These are phyloP conservation scores for Urocitellus parryii DNA, from an alignment of 2,113 vertebrate species.

Conservation along the genomic window DNA sequence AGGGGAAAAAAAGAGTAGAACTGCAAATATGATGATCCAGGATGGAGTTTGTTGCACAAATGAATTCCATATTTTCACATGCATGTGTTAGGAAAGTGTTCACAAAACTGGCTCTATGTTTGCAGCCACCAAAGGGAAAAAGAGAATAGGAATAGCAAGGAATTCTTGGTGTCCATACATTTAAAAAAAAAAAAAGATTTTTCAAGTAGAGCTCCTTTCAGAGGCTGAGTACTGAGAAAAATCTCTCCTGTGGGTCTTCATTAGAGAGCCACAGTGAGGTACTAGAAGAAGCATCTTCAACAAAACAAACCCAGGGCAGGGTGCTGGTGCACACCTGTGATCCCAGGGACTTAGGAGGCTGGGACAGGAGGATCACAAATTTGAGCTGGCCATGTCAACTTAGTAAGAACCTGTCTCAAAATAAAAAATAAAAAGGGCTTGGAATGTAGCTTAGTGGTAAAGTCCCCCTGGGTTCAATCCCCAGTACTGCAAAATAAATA, in stretches of 20 bases:
- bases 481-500: too few relatives aligned
- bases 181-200: background rate
- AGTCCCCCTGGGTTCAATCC: too few relatives aligned
- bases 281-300: background rate
- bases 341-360: too few relatives aligned
- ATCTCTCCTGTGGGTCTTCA: slow-evolving; percentile 56
- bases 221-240: background rate
- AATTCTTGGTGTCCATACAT: background rate
- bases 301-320: slow-evolving; percentile 44
- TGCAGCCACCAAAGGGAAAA: background rate
- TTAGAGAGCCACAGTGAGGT: slow-evolving; percentile 47
- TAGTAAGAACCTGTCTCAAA: too few relatives aligned
- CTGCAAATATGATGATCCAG: background rate
- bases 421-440: too few relatives aligned
- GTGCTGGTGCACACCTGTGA: too few relatives aligned
- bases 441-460: too few relatives aligned
- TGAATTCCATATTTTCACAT: background rate
- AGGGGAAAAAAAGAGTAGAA: background rate
- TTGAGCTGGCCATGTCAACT: too few relatives aligned
- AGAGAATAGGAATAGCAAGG: background rate
- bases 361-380: too few relatives aligned
- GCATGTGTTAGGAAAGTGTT: background rate
- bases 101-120: background rate
- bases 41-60: background rate
- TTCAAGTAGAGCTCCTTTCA: background rate